A percentile compares a stretch with the other conserved stretches of the same genome.
Evolutionary conservation across 2,113 vertebrate genomes (phyloP).

Genomic region (Calidris pugnax): DNA sequence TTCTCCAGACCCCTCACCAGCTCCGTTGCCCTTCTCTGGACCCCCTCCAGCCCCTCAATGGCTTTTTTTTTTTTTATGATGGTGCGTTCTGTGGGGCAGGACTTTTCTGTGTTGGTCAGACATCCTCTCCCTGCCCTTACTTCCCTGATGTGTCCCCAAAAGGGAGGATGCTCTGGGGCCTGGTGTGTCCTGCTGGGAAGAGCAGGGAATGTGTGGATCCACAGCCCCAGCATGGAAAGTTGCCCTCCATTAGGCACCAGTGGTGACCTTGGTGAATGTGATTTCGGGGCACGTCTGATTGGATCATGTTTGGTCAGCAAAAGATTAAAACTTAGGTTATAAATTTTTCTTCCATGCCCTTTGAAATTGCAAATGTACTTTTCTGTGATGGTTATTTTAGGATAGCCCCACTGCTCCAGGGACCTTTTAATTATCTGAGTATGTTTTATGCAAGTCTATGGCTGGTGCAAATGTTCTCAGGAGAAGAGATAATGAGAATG

Average conservation of each 20-base stretch:
- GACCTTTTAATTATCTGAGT: neutral
- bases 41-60: too few relatives aligned
- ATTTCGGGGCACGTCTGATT: neutral
- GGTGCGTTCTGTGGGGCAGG: neutral
- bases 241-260: neutral
- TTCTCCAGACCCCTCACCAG: too few relatives aligned
- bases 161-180: neutral
- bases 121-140: neutral
- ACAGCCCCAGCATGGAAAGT: neutral
- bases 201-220: neutral
- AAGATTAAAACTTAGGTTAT: neutral
- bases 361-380: neutral
- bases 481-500: neutral
- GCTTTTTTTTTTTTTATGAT: too few relatives aligned
- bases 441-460: neutral
- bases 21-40: too few relatives aligned
- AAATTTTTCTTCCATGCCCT: neutral
- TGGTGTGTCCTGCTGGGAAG: neutral
- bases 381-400: neutral
- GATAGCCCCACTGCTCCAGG: neutral
- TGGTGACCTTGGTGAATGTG: neutral
- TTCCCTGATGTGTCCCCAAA: neutral
- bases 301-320: neutral
- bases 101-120: neutral
- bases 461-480: neutral